These are phyloP conservation scores for Chirona hameri DNA, from an alignment of 2,888 invertebrate genomes.

Conservation along the genomic window DNA sequence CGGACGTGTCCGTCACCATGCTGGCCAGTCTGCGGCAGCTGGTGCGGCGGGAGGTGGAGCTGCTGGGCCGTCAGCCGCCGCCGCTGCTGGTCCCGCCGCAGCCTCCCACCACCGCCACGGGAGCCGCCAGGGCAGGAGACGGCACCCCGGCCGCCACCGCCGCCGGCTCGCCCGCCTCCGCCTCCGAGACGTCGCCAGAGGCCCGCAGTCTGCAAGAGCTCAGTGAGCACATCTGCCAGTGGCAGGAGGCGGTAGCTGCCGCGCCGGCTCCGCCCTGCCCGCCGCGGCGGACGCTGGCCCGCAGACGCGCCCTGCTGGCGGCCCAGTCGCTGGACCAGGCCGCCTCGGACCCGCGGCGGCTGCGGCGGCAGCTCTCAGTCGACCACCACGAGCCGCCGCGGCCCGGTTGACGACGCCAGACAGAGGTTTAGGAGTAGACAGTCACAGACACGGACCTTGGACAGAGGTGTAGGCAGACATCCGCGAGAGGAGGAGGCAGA, in stretches of 20 bases:
- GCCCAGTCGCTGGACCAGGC: background rate
- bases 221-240: conserved; percentile 14
- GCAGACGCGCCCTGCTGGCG: background rate
- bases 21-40: conserved; percentile 24
- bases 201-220: background rate
- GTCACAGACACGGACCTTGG: background rate
- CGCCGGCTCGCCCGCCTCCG: background rate
- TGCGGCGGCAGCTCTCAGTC: conserved; percentile 1
- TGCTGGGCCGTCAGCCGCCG: conserved; percentile 28
- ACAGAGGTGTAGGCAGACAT: background rate
- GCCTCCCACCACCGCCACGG: background rate
- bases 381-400: conserved; percentile 24
- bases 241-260: background rate
- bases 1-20: background rate
- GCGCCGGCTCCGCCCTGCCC: conserved; percentile 31
- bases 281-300: background rate
- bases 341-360: background rate
- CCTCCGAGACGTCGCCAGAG: background rate
- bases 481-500: background rate
- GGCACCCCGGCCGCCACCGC: background rate
- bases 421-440: conserved; percentile 23
- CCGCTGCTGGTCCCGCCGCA: conserved; percentile 12
- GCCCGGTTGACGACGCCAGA: conserved; percentile 31
- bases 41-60: conserved; percentile 30
- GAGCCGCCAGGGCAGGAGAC: background rate